phyloP scores from a whole-genome alignment of 1,140 invertebrate genomes.

The Drosophila seguyi region DNA sequence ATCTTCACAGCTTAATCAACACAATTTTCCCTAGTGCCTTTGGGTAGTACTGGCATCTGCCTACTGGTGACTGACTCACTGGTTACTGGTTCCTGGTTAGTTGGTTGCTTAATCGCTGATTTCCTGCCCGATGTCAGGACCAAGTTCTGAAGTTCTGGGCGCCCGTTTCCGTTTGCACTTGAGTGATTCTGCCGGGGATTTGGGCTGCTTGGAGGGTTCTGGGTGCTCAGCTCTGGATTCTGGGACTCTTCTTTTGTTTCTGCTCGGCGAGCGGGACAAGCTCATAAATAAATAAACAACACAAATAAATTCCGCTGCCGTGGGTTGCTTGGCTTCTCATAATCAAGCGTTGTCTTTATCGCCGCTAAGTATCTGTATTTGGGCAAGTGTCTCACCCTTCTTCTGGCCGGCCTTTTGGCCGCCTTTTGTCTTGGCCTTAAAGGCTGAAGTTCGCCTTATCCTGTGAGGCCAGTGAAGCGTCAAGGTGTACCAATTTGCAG shows the following conservation, averaged over 20 bases:
- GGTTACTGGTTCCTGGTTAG: slow-evolving; percentile 54
- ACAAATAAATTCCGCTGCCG: slow-evolving; percentile 76
- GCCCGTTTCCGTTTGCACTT: slow-evolving; percentile 77
- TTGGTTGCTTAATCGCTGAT: slow-evolving; percentile 80
- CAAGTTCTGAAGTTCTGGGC: slow-evolving; percentile 74
- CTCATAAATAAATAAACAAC: slow-evolving; percentile 81
- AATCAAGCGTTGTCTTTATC: slow-evolving; percentile 82
- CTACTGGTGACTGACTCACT: slow-evolving; percentile 30
- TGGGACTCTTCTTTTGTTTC: slow-evolving; percentile 60
- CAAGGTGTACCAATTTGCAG: slow-evolving; percentile 83
- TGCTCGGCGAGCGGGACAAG: slow-evolving; percentile 62
- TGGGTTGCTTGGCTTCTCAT: slow-evolving; percentile 62
- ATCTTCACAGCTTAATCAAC: rapidly evolving
- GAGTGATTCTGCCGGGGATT: slow-evolving; percentile 69
- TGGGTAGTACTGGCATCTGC: slow-evolving; percentile 6
- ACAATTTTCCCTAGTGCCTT: not conserved
- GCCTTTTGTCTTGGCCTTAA: slow-evolving; percentile 64
- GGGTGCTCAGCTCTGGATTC: slow-evolving; percentile 7
- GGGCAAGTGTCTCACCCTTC: slow-evolving; percentile 43
- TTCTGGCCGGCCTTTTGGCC: slow-evolving; percentile 39
- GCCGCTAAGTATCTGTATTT: slow-evolving; percentile 75
- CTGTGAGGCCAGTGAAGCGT: slow-evolving; percentile 69
- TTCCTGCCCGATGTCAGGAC: slow-evolving; percentile 72
- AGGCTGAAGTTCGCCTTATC: slow-evolving; percentile 6
- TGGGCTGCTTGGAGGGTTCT: slow-evolving; percentile 7